phyloP scores from a whole-genome alignment of 2,113 vertebrate species.

The Dromiciops gliroides region DNA sequence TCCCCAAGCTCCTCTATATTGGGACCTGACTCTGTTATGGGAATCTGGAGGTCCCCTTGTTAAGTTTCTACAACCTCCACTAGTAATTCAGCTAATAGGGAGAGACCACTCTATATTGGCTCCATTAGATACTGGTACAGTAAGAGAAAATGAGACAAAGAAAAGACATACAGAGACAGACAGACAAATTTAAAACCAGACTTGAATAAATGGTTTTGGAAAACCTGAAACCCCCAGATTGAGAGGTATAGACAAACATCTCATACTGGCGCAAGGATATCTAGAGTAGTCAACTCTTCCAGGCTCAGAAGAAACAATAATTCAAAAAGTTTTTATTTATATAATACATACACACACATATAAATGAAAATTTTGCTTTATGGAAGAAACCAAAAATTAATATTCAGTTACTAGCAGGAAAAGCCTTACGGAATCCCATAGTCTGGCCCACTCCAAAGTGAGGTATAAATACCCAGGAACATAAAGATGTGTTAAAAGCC shows the following conservation, averaged over 20 bases:
- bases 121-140: neutral
- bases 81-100: neutral
- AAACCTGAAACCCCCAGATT: neutral
- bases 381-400: too few species aligned
- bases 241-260: too few species aligned
- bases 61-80: neutral
- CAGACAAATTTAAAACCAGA: neutral
- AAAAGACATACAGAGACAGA: too few species aligned
- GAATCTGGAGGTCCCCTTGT: neutral
- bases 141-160: neutral
- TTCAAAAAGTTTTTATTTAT: too few species aligned
- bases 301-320: too few species aligned
- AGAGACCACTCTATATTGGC: neutral
- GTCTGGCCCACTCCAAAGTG: too few species aligned
- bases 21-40: neutral
- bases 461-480: neutral
- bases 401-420: too few species aligned
- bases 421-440: too few species aligned
- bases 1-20: neutral
- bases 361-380: too few species aligned
- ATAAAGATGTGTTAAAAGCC: neutral
- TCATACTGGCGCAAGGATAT: too few species aligned
- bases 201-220: neutral
- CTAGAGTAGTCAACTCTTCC: too few species aligned
- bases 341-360: too few species aligned